Evolutionary conservation across 2,113 vertebrate species (phyloP), one percentile per base, ranked within the genome.

Genomic region (Pycnonotus jocosus): DNA sequence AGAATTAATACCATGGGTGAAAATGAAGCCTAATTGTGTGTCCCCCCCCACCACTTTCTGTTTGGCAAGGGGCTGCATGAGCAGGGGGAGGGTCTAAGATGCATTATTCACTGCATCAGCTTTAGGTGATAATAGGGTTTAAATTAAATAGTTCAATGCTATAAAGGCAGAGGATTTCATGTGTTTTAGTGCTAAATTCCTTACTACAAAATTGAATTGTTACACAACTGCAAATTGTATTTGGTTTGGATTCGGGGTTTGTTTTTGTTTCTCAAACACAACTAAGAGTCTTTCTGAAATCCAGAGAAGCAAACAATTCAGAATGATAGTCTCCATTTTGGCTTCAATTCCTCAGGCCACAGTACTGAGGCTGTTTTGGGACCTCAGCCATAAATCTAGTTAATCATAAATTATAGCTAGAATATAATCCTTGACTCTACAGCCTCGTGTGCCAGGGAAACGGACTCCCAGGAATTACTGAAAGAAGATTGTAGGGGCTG

Each of bases 1-100:
- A 98, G 97, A 96, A 98, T 97, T 98, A 98, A 98, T 96, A 97
- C 79, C 93, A 64, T 6, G 91, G 96, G 94, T 97, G 90, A 95
- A 97, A 97, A 96, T 51, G 95, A 97, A 92, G 89, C 81, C 80
- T 91, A 54, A 33, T 88, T 44, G 44, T 86, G 88, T 25, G 71
- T 56, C 31, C 50, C 74, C 38, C 33, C 73, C 30, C 77, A 68
- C 53, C 61, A 62, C 13, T 54, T 94, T 94, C 54, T 71, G 28
- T 57, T 53, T 31, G 60, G 37, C 0, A 7, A 40, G 28, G 60
- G 27, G 40, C 18, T 57, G 71, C 37, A 40, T 5, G 76, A 86
- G 74, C 40, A 42, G 56, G 30, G 69, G 61, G 71, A 86, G 82
- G 68, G 35, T 77, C 73, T 47, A 54, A 88, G 76, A 89, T 78